Base-by-base conservation (phyloP, 2,888 invertebrate species). In the Drosophila putrida region DNA sequence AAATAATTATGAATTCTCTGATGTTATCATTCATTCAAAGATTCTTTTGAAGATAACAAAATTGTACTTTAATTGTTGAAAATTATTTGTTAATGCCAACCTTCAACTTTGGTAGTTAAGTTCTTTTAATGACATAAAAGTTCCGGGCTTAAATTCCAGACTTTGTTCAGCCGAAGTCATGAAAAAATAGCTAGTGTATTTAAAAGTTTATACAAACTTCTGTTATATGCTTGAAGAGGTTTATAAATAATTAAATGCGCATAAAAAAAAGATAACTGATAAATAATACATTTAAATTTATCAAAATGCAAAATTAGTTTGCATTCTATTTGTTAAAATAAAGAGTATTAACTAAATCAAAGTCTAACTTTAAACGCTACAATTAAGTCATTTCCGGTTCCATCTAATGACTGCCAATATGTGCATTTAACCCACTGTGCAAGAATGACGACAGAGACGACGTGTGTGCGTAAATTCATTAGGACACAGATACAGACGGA, bases 381-480 rank as follows among this genome's bases (percentile, higher is more conserved):
- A 20, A 2, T 20, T 20, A 20, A 20, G 2, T 20, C 20, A 20
- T 20, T 20, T 20, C 20, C 20, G 20, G 20, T 20, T 20, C 3
- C 20, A 20, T 20, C 2, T 20, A 28, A 28, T 44, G 5, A 13
- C 28, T 13, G 5, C 4, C 6, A 33, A 1, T 13, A 10, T 10
- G 25, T 25, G 13, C 25, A 51, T 4, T 6, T 1, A 10, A 8
- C 0, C 61, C 74, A 76, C 54, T 25, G 76, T 77, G 57, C 67
- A 15, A 25, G 27, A 33, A 46, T 57, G 79, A 75, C 75, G 70
- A 73, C 65, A 70, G 46, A 58, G 58, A 71, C 55, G 81, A 77
- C 67, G 87, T 80, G 78, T 87, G 84, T 82, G 80, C 73, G 82
- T 82, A 84, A 87, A 82, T 82, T 82, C 82, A 82, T 82, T 82